These are phyloP conservation scores for Melanotus villosus DNA, from an alignment of 2,888 invertebrate species.

Conservation along the genomic window DNA sequence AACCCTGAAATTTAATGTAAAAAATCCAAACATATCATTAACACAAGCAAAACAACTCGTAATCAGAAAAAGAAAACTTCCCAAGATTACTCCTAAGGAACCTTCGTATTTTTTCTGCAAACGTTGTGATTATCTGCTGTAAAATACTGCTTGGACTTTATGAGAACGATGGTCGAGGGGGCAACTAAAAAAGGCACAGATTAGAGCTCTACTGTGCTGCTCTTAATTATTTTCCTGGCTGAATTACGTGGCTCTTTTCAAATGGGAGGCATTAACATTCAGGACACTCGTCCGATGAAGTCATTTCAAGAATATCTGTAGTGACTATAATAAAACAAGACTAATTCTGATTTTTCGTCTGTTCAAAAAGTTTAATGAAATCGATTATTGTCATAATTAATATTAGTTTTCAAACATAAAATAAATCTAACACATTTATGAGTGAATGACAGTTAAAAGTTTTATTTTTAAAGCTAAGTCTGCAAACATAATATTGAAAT, in stretches of 20 bases:
- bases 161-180: conserved; percentile 1
- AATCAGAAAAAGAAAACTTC: neutral
- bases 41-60: too few relatives aligned
- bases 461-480: too few relatives aligned
- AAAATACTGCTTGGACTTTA: neutral
- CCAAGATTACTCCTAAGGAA: neutral
- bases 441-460: too few relatives aligned
- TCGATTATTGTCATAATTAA: too few relatives aligned
- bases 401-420: too few relatives aligned
- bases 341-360: too few relatives aligned
- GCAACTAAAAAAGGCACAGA: conserved; percentile 15
- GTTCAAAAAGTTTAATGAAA: too few relatives aligned
- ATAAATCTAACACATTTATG: too few relatives aligned
- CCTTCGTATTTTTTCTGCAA: neutral
- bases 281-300: neutral
- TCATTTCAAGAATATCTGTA: neutral
- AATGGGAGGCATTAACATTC: conserved; percentile 11
- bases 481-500: too few relatives aligned
- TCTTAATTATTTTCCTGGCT: conserved; percentile 20
- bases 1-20: too few relatives aligned
- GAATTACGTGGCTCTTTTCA: conserved; percentile 12
- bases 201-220: conserved; percentile 2
- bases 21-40: too few relatives aligned
- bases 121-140: conserved; percentile 5
- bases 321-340: too few relatives aligned